Evolutionary conservation across 2,113 vertebrate genomes (phyloP), one percentile per base, ranked within the genome.

Genomic region (Mohoua ochrocephala): DNA sequence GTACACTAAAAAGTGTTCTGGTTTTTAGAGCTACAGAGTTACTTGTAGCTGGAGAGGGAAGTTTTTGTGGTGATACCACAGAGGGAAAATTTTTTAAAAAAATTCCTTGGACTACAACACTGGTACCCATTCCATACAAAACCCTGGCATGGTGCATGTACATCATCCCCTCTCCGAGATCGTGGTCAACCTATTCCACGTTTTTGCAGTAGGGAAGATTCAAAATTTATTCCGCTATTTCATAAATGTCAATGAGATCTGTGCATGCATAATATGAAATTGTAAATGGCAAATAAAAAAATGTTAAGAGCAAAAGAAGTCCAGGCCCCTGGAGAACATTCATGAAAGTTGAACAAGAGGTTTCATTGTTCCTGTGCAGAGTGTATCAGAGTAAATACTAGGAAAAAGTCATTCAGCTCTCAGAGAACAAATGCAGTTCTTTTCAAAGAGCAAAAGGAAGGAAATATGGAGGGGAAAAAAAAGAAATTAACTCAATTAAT

Each of bases 321-420:
- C 39, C 76, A 60, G 59, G 13, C 22, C 54, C 54, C 3, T 1
- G 24, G 57, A 49, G 61, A 95, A 63, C 73, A 83, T 85, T 85
- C 61, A 73, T 64, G 39, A 53, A 53, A 86, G 54, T 26, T 45
- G 31, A 89, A 97, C 76, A 92, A 84, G 84, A 87, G 59, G 42
- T 91, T 95, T 84, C 80, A 45, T 84, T 96, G 93, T 92, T 92
- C 50, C 50, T 65, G 5, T 23, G 26, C 8, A 3, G 20, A 0
- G 0, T 23, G 5, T 84, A 70, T 80, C 80, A 84, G 52, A 74
- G 27, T 35, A 70, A 88, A 73, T 65, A 41, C 37, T 37, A 80
- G 37, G n/a, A 56, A 84, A 92, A 83, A 61, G 71, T 45, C 37
- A 12, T 71, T 86, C 56, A 56, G 28, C 15, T 77, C 63, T 89